Conservation (phyloP, 1,140 invertebrate species). For the Belonocnema kinseyi region DNA sequence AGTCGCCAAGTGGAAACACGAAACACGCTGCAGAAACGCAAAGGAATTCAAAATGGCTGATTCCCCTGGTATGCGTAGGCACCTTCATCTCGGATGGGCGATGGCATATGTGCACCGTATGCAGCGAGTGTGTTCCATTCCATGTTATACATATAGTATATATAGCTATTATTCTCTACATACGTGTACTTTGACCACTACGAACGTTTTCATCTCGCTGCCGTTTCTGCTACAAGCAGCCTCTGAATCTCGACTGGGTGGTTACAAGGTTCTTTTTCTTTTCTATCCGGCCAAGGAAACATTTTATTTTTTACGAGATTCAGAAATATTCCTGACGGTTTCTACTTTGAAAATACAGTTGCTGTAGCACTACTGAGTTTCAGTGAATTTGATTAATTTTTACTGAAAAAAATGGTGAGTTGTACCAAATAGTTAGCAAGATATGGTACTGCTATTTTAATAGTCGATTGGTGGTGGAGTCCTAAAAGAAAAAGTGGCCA, state of each 20-base stretch:
- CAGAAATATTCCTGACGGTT: no score
- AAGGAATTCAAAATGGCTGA: constrained; percentile 75
- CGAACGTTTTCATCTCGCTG: neutral
- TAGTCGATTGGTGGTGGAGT: no score
- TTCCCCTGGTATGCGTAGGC: constrained; percentile 51
- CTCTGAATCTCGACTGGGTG: neutral
- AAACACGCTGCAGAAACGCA: constrained; percentile 49
- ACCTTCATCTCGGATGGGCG: constrained; percentile 37
- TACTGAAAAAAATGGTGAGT: no score
- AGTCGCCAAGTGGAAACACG: constrained; percentile 28
- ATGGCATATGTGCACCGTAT: constrained; percentile 37
- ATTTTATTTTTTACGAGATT: no score
- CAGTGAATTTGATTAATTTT: no score
- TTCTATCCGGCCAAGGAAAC: no score
- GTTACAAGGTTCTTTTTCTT: no score
- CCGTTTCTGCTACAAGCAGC: constrained; percentile 6
- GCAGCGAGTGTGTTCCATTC: constrained; percentile 24
- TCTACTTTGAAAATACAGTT: no score
- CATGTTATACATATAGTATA: neutral
- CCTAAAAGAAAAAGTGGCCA: no score
- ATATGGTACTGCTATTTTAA: no score
- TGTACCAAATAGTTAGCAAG: no score
- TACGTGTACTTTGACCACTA: constrained; percentile 9
- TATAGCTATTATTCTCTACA: constrained; percentile 18
- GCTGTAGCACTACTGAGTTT: no score